These are phyloP conservation scores for Archaeoteleia sp. DNA, from an alignment of 2,888 invertebrate species.

Conservation along the genomic window DNA sequence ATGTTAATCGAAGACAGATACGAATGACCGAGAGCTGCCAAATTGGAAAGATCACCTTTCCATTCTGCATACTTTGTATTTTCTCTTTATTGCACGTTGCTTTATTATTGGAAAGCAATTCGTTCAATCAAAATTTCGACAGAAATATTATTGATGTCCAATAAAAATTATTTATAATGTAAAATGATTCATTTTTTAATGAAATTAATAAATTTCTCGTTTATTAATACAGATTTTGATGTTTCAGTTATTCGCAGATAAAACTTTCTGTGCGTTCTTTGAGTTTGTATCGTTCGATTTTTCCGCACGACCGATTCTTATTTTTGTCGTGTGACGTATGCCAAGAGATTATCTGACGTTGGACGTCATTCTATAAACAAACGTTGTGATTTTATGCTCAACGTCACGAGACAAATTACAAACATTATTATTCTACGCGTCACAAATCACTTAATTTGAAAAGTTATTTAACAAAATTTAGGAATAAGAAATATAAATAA, in stretches of 20 bases:
- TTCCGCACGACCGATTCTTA: constrained; percentile 43
- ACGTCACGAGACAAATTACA: constrained; percentile 3
- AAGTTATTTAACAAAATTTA: too few relatives aligned
- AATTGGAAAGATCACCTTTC: constrained; percentile 65
- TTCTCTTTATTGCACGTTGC: background rate
- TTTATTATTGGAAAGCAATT: too few relatives aligned
- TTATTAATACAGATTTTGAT: too few relatives aligned
- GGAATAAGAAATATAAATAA: too few relatives aligned
- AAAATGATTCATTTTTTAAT: too few relatives aligned
- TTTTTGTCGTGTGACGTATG: constrained; percentile 47
- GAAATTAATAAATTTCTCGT: background rate
- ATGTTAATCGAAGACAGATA: constrained; percentile 56
- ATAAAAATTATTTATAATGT: too few relatives aligned
- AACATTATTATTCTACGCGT: too few relatives aligned
- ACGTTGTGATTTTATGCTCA: constrained; percentile 22
- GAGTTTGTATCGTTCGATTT: constrained; percentile 21
- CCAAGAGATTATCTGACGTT: constrained; percentile 32
- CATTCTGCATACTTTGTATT: constrained; percentile 16
- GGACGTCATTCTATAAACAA: constrained; percentile 35
- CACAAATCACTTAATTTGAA: too few relatives aligned
- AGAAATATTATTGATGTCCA: too few relatives aligned
- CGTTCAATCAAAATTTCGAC: too few relatives aligned
- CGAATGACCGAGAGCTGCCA: constrained; percentile 63
- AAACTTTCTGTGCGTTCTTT: constrained; percentile 17
- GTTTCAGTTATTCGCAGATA: too few relatives aligned